These are phyloP conservation scores for Drosophila funebris DNA, from an alignment of 1,140 invertebrate genomes.

Conservation along the genomic window DNA sequence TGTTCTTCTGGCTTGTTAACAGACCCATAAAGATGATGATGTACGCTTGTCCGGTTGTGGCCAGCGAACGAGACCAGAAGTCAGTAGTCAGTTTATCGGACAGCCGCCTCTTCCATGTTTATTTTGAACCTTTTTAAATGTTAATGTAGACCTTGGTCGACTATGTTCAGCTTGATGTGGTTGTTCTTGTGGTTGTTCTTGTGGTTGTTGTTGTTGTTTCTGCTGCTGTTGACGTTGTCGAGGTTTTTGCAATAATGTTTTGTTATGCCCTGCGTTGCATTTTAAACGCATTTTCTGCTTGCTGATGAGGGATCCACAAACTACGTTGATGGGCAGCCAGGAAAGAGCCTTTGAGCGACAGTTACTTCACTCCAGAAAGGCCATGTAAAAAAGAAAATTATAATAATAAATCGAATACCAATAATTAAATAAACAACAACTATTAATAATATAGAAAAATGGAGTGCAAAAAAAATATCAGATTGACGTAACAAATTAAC, in stretches of 20 bases:
- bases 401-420: no score
- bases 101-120: slow-evolving; percentile 58
- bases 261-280: slow-evolving; percentile 44
- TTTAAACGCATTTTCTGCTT: slow-evolving; percentile 42
- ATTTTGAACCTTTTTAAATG: slow-evolving; percentile 69
- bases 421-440: no score
- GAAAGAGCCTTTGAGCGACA: no score
- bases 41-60: slow-evolving; percentile 3
- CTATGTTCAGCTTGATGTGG: not conserved
- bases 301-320: slow-evolving; percentile 7
- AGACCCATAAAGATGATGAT: slow-evolving; percentile 35
- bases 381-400: no score
- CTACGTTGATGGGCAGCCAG: not conserved
- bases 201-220: slow-evolving; percentile 11
- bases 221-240: slow-evolving; percentile 12
- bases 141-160: slow-evolving; percentile 49
- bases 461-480: not conserved
- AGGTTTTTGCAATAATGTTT: slow-evolving; percentile 39
- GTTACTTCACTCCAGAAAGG: no score
- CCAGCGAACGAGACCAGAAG: slow-evolving; percentile 14
- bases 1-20: slow-evolving; percentile 56
- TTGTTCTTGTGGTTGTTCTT: slow-evolving; percentile 4
- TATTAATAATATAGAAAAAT: no score
- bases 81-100: slow-evolving; percentile 10
- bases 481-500: not conserved